Conservation (phyloP, 2,888 invertebrate genomes). For the Yponomeuta evonymella region DNA sequence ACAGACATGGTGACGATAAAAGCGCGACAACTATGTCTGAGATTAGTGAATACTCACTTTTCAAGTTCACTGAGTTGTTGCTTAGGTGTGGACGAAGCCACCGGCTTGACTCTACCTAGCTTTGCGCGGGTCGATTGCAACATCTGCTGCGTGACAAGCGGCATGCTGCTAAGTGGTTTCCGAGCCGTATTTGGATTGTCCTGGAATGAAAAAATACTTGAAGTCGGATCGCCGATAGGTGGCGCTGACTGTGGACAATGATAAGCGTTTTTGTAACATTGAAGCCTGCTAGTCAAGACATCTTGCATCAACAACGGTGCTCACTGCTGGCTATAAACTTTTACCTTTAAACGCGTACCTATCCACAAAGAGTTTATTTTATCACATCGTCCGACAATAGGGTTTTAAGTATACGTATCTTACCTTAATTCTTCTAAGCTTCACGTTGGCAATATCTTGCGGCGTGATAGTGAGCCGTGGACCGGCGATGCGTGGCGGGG, state of each 20-base stretch:
- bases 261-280: too few species aligned
- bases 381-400: too few species aligned
- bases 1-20: too few species aligned
- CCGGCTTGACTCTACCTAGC: conserved; percentile 54
- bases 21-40: too few species aligned
- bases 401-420: not conserved
- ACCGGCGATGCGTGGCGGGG: conserved; percentile 50
- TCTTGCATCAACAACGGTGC: too few species aligned
- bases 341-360: too few species aligned
- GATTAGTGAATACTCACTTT: conserved; percentile 40
- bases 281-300: too few species aligned
- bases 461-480: conserved; percentile 63
- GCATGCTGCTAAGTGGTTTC: conserved; percentile 45
- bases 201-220: conserved; percentile 28
- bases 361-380: too few species aligned
- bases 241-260: too few species aligned
- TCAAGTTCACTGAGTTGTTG: conserved; percentile 60
- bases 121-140: conserved; percentile 62
- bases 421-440: conserved; percentile 63
- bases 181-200: conserved; percentile 51
- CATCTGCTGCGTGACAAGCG: conserved; percentile 59
- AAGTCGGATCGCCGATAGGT: not conserved
- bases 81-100: conserved; percentile 68
- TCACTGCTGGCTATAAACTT: too few species aligned
- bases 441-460: conserved; percentile 66